Evolutionary conservation across 2,888 invertebrate genomes (phyloP).

Genomic region (Trilocha varians): DNA sequence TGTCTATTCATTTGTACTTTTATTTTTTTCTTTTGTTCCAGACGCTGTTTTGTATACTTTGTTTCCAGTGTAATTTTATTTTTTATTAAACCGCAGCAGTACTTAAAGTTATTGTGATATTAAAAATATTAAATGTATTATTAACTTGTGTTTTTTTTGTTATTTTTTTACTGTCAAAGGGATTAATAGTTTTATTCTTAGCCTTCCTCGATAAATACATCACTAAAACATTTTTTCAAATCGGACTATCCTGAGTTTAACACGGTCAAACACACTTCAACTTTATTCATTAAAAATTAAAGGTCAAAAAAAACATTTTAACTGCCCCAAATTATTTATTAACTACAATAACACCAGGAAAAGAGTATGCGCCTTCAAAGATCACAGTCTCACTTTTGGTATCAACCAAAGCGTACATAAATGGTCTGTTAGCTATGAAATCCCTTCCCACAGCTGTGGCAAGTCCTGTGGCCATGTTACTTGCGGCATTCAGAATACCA

Average conservation of each 20-base stretch:
- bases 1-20: background rate
- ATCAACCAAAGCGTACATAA: slow-evolving; percentile 11
- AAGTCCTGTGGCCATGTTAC: background rate
- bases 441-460: slow-evolving; percentile 3
- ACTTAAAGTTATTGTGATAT: background rate
- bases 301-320: too few species aligned
- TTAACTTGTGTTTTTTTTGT: background rate
- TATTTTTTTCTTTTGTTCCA: slow-evolving; percentile 24
- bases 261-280: too few species aligned
- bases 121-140: background rate
- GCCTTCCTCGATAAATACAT: too few species aligned
- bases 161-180: background rate
- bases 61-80: slow-evolving; percentile 24
- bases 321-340: too few species aligned
- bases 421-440: slow-evolving; percentile 11
- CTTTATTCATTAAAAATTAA: too few species aligned
- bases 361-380: slow-evolving; percentile 3
- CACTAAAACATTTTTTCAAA: too few species aligned
- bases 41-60: slow-evolving; percentile 36
- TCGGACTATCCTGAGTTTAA: too few species aligned
- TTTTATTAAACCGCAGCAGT: background rate
- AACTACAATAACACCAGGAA: background rate
- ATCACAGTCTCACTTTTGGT: slow-evolving; percentile 10
- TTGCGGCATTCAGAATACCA: background rate
- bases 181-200: background rate